Evolutionary conservation across 1,140 invertebrate species (phyloP), one percentile per base, ranked within the genome.

Genomic region (Sminthurides bifidus): DNA sequence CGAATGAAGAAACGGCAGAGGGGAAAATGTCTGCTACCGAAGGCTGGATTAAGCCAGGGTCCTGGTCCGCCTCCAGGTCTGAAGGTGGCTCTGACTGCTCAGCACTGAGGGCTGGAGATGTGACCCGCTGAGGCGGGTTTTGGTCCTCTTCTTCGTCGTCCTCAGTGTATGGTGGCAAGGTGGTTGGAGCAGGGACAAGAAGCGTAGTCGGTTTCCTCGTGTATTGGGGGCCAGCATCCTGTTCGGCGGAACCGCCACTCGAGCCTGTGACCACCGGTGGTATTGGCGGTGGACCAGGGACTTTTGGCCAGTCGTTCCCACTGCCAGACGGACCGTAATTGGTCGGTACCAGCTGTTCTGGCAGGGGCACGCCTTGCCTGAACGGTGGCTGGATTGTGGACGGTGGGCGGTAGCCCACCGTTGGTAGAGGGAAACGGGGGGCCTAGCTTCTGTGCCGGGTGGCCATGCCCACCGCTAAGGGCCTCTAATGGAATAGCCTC

Each of bases 281-380:
- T 2, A 52, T 40, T 23, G 50, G 37, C 4, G 37, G 50, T 5
- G 37, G 50, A 37, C 33, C 14, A 23, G 50, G 50, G 15, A 40
- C 50, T 24, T 38, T 52, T 5, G 50, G 50, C 31, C 50, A 37
- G n/a, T 38, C 8, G 21, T 33, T 8, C 10, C 21, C 27, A 46
- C 21, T 46, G 17, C 3, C 5, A 23, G 3, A n/a, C 19, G 33
- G 23, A 15, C 48, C 55, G 29, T 19, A 57, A 35, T 54, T 54
- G n/a, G 53, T 4, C n/a, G 84, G 81, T 19, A 84, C 80, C 40
- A 85, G 77, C 68, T 83, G 79, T 61, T 86, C 82, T 1, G 83
- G 82, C 44, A 85, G 70, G 49, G 82, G 82, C 29, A 86, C 77
- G 14, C 81, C 82, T 54, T 78, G 79, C 23, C 54, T 79, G 67